Evolutionary conservation across 92 coral and sea anemone genomes (phyloP).

Genomic region (Zoanthus gigantus): DNA sequence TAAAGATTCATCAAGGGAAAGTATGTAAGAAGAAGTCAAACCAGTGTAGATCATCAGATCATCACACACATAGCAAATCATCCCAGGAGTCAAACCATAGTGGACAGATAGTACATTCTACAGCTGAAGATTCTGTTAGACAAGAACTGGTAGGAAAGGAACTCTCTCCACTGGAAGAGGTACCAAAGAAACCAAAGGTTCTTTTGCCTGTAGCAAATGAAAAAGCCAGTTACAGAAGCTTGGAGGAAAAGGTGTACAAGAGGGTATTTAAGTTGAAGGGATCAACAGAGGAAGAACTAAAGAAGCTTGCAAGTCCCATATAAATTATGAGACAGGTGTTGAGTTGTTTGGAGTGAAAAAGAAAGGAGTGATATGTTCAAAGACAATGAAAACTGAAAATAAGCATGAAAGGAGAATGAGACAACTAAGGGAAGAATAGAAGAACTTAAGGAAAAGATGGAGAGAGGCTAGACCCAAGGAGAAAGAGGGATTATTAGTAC

Average conservation of each 20-base stretch:
- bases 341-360: not conserved
- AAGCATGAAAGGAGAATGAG: constrained; percentile 15
- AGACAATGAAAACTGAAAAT: constrained; percentile 3
- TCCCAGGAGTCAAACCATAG: constrained; percentile 24
- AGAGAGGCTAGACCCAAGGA: not conserved
- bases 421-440: constrained; percentile 8
- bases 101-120: constrained; percentile 4
- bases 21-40: not conserved
- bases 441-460: not conserved
- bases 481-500: constrained; percentile 11
- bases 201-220: constrained; percentile 19
- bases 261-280: constrained; percentile 20
- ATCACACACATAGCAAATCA: not conserved
- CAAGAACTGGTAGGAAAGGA: not conserved
- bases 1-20: constrained; percentile 2
- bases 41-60: constrained; percentile 3
- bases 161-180: not conserved
- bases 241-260: constrained; percentile 21
- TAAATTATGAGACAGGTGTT: not conserved
- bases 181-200: constrained; percentile 20
- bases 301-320: constrained; percentile 10
- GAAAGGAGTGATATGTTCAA: not conserved
- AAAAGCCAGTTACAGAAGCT: constrained; percentile 24
- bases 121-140: not conserved
- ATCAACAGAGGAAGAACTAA: not conserved